phyloP scores from a whole-genome alignment of 2,888 invertebrate genomes.

The Drosophila anomalata region DNA sequence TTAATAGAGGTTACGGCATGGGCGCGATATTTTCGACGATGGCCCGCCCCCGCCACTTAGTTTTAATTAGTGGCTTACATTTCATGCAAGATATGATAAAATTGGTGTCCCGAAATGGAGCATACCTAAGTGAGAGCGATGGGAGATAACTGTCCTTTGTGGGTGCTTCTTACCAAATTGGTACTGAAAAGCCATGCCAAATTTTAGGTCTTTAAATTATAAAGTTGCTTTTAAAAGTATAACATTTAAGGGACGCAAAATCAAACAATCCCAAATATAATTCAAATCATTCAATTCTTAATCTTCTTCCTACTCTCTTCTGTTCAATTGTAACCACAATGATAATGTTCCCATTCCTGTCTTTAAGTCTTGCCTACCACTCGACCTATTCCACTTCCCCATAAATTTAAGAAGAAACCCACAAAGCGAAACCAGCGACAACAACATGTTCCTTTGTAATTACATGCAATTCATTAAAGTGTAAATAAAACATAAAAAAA shows the following conservation, averaged over 20 bases:
- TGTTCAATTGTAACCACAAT: slow-evolving; percentile 3
- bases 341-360: neutral
- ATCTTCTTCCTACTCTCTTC: neutral
- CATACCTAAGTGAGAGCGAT: slow-evolving; percentile 9
- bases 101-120: slow-evolving; percentile 41
- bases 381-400: slow-evolving; percentile 22
- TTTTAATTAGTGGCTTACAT: slow-evolving; percentile 75
- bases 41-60: slow-evolving; percentile 69
- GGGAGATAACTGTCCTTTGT: slow-evolving; percentile 2
- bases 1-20: slow-evolving; percentile 73
- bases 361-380: slow-evolving; percentile 5
- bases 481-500: slow-evolving; percentile 40
- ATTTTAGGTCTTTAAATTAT: neutral
- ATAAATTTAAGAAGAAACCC: slow-evolving; percentile 25
- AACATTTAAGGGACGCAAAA: no score
- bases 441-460: slow-evolving; percentile 53
- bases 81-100: slow-evolving; percentile 50
- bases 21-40: slow-evolving; percentile 44
- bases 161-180: neutral
- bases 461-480: slow-evolving; percentile 57
- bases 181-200: neutral
- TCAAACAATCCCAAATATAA: no score
- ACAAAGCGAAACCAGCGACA: slow-evolving; percentile 12
- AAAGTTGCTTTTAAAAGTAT: no score
- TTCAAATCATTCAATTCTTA: no score